Evolutionary conservation across 2,113 vertebrate species (phyloP).

Genomic region (Crotalus viridis): DNA sequence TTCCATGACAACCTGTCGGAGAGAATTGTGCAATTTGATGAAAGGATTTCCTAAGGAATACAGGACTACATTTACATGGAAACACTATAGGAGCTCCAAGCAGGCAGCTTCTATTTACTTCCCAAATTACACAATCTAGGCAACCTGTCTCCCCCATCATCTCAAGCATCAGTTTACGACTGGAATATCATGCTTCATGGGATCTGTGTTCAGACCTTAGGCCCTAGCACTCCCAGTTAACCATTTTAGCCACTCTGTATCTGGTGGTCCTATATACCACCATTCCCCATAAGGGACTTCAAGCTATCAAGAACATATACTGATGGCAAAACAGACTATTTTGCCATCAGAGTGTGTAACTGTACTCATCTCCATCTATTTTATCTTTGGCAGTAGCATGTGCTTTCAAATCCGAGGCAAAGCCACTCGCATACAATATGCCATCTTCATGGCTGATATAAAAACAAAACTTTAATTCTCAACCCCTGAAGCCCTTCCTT

Average conservation of each 20-base stretch:
- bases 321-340: neutral
- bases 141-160: neutral
- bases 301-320: neutral
- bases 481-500: neutral
- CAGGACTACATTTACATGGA: neutral
- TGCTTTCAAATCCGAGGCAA: neutral
- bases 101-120: neutral
- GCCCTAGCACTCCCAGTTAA: neutral
- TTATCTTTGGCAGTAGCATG: neutral
- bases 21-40: neutral
- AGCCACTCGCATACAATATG: neutral
- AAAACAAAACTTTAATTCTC: neutral
- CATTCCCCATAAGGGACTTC: neutral
- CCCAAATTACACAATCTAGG: neutral
- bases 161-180: neutral
- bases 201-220: neutral
- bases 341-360: neutral
- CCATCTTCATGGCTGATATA: neutral
- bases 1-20: neutral
- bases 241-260: neutral
- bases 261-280: neutral
- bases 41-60: neutral
- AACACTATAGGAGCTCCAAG: neutral
- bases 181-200: neutral
- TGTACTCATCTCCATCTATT: neutral